Conservation (phyloP, 1,140 invertebrate species). For the Xylocopa sonorina region DNA sequence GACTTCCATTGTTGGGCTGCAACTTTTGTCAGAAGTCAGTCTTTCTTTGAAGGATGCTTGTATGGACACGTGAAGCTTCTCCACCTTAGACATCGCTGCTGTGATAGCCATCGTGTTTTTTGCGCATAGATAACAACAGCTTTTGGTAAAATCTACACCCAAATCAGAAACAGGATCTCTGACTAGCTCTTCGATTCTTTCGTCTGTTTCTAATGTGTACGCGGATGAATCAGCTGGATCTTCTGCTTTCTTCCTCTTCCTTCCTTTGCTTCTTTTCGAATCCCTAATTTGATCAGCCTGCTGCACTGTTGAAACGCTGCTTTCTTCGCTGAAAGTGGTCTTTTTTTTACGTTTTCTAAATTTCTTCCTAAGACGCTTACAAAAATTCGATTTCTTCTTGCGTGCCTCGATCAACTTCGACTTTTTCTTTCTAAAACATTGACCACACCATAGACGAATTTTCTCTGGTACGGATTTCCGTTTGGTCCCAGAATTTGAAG, state of each 20-base stretch:
- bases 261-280: not conserved
- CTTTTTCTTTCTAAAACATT: slow-evolving; percentile 18
- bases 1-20: slow-evolving; percentile 26
- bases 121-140: slow-evolving; percentile 63
- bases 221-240: not conserved
- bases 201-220: not conserved
- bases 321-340: not conserved
- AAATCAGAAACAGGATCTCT: not conserved
- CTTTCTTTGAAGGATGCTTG: slow-evolving; percentile 30
- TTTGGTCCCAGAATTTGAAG: not conserved
- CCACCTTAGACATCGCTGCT: slow-evolving; percentile 4
- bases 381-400: not conserved
- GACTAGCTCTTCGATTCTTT: not conserved
- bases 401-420: not conserved
- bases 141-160: slow-evolving; percentile 43
- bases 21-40: slow-evolving; percentile 35
- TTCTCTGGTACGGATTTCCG: not conserved
- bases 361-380: slow-evolving; percentile 10
- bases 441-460: not conserved
- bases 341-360: not conserved
- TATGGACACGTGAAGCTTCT: slow-evolving; percentile 27
- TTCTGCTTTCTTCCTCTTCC: not conserved
- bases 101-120: slow-evolving; percentile 53
- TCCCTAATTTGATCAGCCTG: not conserved
- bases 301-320: not conserved